phyloP scores from a whole-genome alignment of 2,888 invertebrate species.

The Meghimatium bilineatum region DNA sequence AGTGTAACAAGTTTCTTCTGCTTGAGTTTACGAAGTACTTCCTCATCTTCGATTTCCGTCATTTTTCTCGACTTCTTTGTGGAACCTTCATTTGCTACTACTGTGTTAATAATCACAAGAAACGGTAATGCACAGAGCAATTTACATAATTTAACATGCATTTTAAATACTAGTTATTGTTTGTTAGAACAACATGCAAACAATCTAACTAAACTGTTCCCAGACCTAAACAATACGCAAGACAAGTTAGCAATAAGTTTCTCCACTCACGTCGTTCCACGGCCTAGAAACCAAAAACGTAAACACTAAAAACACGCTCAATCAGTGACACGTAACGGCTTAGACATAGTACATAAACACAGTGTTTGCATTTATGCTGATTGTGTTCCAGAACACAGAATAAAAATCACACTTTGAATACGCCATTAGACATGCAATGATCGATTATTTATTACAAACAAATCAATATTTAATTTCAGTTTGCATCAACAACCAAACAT shows the following conservation, averaged over 20 bases:
- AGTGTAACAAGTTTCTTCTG: slow-evolving; percentile 5
- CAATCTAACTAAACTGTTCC: not conserved
- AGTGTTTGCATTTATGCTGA: not conserved
- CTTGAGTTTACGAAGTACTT: not conserved
- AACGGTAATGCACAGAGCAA: not conserved
- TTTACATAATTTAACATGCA: not conserved
- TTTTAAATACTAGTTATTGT: not conserved
- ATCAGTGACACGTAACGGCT: not conserved
- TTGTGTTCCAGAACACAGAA: not conserved
- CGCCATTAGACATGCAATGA: not conserved
- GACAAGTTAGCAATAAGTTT: not conserved
- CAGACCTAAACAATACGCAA: not conserved
- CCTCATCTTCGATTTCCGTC: not conserved
- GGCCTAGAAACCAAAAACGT: not conserved
- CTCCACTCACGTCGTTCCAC: not conserved
- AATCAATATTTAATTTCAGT: not conserved
- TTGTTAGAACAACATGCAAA: not conserved
- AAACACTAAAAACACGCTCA: not conserved
- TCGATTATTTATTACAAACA: not conserved
- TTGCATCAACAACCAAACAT: too few relatives aligned
- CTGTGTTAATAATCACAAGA: not conserved
- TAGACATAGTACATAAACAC: not conserved
- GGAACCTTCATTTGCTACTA: not conserved
- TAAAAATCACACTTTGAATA: not conserved
- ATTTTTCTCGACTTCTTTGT: not conserved